Evolutionary conservation across 2,797 vertebrate species (phyloP), one percentile per base, ranked within the genome.

Genomic region (Manis javanica): DNA sequence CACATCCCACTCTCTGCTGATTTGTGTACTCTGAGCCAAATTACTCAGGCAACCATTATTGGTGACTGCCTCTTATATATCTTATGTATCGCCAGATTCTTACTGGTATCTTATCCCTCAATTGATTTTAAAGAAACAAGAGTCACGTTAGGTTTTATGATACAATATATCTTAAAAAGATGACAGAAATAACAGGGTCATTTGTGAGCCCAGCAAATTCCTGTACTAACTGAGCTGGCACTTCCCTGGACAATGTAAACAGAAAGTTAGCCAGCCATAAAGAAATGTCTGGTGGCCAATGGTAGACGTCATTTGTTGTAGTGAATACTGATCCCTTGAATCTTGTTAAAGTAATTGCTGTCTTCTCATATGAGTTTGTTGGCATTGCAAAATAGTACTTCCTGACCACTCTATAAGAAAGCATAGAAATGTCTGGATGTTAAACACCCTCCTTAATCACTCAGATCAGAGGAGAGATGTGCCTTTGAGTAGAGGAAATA

Each of bases 401-500:
- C 14, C 9, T 31, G 81, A 39, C 26, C 0, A n/a, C 93, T 97
- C 53, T 10, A 3, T 82, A 93, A 53, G 21, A 71, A 87, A 68
- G 68, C 0, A 63, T 61, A 97, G 90, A 3, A 5, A 93, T 37
- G 63, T 82, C 87, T 95, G 0, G 55, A 59, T 96, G 97, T 90
- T 96, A 96, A 92, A 66, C 82, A 53, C 72, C 59, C 68, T 97
- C 93, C 85, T 93, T 96, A 75, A 95, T 96, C 87, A 78, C 89
- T 96, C 75, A 91, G 87, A 95, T 68, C 51, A 6, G 7, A 97
- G 92, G 3, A 88, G 85, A 42, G 75, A 5, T 0, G 1, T 74
- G 86, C 63, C 57, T 98, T 95, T 96, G 96, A 96, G 81, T 81
- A 92, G 83, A 87, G 94, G 83, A 72, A 72, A 79, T 85, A 89